Evolutionary conservation across 2,797 vertebrate genomes (phyloP).

Genomic region (Enteromius fasciolatus): DNA sequence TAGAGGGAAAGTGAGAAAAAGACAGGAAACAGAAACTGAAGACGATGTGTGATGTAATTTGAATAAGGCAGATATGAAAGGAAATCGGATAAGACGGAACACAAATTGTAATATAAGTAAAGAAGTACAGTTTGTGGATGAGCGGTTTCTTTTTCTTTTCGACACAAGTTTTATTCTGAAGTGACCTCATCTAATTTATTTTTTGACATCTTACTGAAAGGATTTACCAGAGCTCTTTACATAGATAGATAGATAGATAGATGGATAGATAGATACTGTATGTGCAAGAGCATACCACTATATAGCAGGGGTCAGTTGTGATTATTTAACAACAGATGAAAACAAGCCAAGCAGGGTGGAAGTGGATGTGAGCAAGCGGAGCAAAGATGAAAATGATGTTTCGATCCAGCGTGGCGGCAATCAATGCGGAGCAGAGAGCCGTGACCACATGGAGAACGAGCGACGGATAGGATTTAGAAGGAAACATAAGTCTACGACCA

Average conservation of each 20-base stretch:
- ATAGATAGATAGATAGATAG: neutral
- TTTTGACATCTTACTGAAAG: neutral
- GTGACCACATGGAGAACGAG: constrained; percentile 32
- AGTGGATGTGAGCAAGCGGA: neutral
- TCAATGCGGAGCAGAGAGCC: constrained; percentile 44
- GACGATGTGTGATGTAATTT: constrained; percentile 22
- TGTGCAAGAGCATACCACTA: neutral
- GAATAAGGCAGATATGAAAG: constrained; percentile 14
- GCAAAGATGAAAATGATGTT: constrained; percentile 49
- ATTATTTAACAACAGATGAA: constrained; percentile 42
- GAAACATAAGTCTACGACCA: constrained; percentile 1
- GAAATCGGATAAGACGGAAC: neutral
- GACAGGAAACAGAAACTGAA: constrained; percentile 11
- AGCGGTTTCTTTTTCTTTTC: neutral
- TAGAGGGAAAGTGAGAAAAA: constrained; percentile 6
- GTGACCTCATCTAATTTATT: neutral
- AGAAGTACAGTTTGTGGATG: neutral
- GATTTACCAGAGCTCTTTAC: neutral
- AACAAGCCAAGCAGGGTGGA: constrained; percentile 3
- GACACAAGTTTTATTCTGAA: neutral
- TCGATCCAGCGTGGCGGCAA: constrained; percentile 42
- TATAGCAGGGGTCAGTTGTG: neutral
- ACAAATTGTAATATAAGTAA: neutral
- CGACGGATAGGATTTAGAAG: constrained; percentile 7
- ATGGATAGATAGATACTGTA: neutral